Conservation (phyloP, 2,888 invertebrate species). For the Callimorpha dominula region DNA sequence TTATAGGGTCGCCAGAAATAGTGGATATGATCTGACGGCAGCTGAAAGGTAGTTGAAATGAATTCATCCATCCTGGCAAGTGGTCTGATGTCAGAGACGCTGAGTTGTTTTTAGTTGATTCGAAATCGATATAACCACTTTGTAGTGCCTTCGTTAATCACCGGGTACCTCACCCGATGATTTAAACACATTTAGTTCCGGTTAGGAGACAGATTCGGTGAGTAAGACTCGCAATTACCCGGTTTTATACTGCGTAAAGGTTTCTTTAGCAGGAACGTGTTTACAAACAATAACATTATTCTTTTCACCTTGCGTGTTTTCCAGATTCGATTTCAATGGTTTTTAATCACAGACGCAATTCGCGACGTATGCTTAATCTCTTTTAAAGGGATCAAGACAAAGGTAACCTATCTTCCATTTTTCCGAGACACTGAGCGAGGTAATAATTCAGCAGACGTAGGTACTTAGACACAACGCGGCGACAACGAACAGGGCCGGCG, state of each 20-base stretch:
- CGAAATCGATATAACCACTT: too few relatives aligned
- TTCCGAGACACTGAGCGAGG: constrained; percentile 16
- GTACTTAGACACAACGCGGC: constrained; percentile 12
- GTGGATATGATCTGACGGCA: not conserved
- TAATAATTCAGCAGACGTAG: constrained; percentile 38
- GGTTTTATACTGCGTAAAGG: not conserved
- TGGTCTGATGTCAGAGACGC: not conserved
- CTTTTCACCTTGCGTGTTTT: too few relatives aligned
- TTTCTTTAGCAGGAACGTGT: constrained; percentile 6
- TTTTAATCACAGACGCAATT: not conserved
- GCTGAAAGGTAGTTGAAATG: not conserved
- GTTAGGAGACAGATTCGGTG: not conserved
- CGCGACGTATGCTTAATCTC: not conserved
- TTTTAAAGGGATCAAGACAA: not conserved
- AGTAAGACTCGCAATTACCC: not conserved
- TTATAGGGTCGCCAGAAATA: not conserved
- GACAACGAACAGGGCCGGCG: not conserved
- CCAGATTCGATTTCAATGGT: not conserved
- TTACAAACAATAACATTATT: not conserved
- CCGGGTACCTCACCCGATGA: too few relatives aligned
- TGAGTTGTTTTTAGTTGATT: not conserved
- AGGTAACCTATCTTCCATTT: not conserved
- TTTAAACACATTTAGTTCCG: too few relatives aligned
- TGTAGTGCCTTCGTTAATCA: too few relatives aligned
- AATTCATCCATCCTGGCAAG: not conserved